phyloP scores from a whole-genome alignment of 2,113 vertebrate species.

The Crotalus horridus region DNA sequence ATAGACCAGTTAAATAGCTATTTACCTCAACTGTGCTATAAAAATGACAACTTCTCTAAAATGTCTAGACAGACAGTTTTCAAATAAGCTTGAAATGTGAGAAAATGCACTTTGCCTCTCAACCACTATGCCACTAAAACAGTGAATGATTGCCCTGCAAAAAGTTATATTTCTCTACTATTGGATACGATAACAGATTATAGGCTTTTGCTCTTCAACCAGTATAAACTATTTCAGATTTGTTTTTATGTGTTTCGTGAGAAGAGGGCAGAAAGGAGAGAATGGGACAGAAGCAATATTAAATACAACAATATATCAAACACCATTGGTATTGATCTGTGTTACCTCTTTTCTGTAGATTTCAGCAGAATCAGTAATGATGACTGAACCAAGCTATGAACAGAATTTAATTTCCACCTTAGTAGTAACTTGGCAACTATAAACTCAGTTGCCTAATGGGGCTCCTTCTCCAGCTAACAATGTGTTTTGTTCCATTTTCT shows the following conservation, averaged over 20 bases:
- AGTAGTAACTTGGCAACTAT: not conserved
- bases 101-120: not conserved
- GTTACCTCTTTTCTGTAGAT: not conserved
- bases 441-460: not conserved
- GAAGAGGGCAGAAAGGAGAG: too few relatives aligned
- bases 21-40: constrained; percentile 30
- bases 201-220: not conserved
- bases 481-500: not conserved
- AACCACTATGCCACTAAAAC: constrained; percentile 10
- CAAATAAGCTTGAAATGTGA: constrained; percentile 24
- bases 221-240: not conserved
- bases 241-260: not conserved
- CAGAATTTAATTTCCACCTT: not conserved
- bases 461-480: not conserved
- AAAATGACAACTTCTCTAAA: constrained; percentile 28
- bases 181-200: not conserved
- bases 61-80: constrained; percentile 8
- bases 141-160: constrained; percentile 25
- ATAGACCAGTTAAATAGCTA: constrained; percentile 26
- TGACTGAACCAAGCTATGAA: not conserved
- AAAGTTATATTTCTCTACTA: constrained; percentile 32
- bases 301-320: not conserved
- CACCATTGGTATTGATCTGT: not conserved
- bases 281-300: not conserved
- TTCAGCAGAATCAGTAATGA: not conserved